Conservation (phyloP, 2,797 vertebrate genomes). For the Poliocrania exsul region DNA sequence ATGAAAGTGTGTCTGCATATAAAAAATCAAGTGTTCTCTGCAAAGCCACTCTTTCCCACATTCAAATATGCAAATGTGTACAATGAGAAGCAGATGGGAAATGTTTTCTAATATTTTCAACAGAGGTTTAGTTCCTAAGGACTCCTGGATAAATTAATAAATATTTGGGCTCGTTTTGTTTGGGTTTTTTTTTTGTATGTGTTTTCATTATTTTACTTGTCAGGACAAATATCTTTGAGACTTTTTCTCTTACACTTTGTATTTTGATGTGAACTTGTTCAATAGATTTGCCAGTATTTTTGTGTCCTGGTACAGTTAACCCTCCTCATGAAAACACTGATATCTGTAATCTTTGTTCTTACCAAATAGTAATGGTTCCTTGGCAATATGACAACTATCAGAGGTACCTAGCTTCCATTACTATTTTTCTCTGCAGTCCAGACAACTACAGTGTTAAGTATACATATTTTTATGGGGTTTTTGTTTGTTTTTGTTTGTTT, state of each 20-base stretch:
- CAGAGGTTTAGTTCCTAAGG: background rate
- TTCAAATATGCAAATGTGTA: background rate
- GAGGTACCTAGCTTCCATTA: background rate
- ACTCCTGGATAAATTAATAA: background rate
- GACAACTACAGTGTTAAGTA: background rate
- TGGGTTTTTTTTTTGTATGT: background rate
- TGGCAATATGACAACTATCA: background rate
- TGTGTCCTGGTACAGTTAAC: background rate
- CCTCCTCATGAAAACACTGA: background rate
- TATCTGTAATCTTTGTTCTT: background rate
- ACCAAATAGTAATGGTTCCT: background rate
- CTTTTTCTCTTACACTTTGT: background rate
- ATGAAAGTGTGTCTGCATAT: background rate
- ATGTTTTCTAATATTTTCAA: background rate
- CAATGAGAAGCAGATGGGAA: background rate
- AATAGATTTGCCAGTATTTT: background rate
- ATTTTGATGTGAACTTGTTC: background rate
- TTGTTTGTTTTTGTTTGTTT: too few species aligned
- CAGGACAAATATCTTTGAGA: background rate
- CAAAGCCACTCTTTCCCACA: background rate
- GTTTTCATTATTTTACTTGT: background rate
- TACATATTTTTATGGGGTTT: background rate
- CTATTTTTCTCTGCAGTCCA: background rate
- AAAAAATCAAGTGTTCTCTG: background rate
- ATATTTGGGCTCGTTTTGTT: background rate